A percentile compares a stretch with the other conserved stretches of the same genome.
Conservation (phyloP, 1,140 invertebrate genomes). For the Drosophila setifemur region DNA sequence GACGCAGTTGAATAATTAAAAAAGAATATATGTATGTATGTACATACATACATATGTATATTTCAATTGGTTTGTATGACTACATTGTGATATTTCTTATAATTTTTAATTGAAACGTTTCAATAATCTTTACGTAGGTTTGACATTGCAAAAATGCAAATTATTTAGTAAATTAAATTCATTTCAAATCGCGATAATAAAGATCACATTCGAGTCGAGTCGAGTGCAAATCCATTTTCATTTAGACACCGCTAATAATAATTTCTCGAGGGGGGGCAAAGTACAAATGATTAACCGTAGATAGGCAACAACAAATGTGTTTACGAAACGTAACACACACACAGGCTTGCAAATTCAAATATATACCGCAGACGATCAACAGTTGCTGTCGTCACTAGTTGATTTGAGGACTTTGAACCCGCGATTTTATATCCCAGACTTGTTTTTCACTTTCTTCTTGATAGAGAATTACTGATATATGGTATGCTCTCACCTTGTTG, state of each 20-base stretch:
- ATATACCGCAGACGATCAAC: constrained; percentile 24
- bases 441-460: constrained; percentile 20
- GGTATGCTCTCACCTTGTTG: constrained; percentile 79
- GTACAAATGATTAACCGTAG: constrained; percentile 44
- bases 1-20: no score
- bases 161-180: background rate
- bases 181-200: background rate
- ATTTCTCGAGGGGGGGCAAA: constrained; percentile 53
- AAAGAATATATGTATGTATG: no score
- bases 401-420: constrained; percentile 31
- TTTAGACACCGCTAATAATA: constrained; percentile 36
- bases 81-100: background rate
- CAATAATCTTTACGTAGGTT: no score
- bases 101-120: background rate
- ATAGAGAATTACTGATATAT: background rate
- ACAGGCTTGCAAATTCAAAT: background rate
- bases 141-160: background rate
- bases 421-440: background rate
- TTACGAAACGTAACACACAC: constrained; percentile 9
- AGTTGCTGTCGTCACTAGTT: constrained; percentile 39
- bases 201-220: constrained; percentile 23
- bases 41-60: no score
- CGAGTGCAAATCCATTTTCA: constrained; percentile 28
- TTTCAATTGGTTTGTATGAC: background rate
- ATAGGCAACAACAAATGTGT: constrained; percentile 31